Percentiles rank a stretch among this genome's conserved stretches.
Conservation (phyloP, 2,888 invertebrate species). For the Tholera decimalis region DNA sequence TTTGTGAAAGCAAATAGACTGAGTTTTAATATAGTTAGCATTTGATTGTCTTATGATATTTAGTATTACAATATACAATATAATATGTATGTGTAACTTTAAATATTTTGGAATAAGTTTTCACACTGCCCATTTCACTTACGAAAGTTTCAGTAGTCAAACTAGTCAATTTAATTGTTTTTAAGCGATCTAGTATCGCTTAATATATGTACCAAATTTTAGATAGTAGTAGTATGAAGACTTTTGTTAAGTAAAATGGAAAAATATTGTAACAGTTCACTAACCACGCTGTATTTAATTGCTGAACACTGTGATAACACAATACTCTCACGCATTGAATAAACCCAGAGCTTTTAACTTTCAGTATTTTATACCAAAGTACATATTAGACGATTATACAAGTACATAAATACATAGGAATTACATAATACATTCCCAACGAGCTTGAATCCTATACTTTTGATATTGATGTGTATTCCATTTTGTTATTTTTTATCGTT, state of each 20-base stretch:
- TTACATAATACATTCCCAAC: conserved; percentile 71
- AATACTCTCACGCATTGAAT: conserved; percentile 76
- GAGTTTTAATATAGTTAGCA: conserved; percentile 58
- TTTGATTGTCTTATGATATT: conserved; percentile 72
- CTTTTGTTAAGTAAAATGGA: conserved; percentile 52
- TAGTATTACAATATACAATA: conserved; percentile 63
- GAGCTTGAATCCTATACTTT: conserved; percentile 77
- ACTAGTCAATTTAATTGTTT: conserved; percentile 21
- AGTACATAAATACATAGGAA: conserved; percentile 59
- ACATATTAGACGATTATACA: conserved; percentile 74
- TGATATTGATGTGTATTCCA: conserved; percentile 67
- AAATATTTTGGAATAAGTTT: conserved; percentile 62
- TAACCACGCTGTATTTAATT: conserved; percentile 72
- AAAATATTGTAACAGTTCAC: conserved; percentile 41
- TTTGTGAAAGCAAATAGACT: conserved; percentile 65
- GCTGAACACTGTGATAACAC: conserved; percentile 78
- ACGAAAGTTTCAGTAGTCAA: conserved; percentile 37
- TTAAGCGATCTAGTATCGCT: conserved; percentile 6
- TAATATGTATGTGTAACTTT: conserved; percentile 61
- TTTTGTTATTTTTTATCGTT: conserved; percentile 63
- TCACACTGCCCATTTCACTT: conserved; percentile 48
- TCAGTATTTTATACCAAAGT: conserved; percentile 67
- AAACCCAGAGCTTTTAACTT: conserved; percentile 74
- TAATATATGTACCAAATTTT: conserved; percentile 27
- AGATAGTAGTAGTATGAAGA: conserved; percentile 12